phyloP scores from a whole-genome alignment of 2,888 invertebrate species.

The Noctua comes region DNA sequence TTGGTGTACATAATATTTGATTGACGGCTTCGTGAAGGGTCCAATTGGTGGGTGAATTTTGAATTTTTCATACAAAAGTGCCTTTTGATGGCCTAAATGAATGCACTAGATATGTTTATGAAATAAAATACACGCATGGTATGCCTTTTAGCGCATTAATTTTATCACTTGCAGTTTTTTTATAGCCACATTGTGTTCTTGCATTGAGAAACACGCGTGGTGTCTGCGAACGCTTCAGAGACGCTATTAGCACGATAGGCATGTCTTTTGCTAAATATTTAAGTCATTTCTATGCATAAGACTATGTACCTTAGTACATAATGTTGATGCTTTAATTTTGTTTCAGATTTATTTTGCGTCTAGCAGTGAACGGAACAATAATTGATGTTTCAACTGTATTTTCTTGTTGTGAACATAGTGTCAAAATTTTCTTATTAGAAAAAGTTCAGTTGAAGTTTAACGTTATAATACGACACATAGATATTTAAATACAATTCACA shows the following conservation, averaged over 20 bases:
- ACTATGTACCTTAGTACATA: too few species aligned
- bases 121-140: too few species aligned
- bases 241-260: too few species aligned
- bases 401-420: not conserved
- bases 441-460: not conserved
- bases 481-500: conserved; percentile 5
- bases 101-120: too few species aligned
- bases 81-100: too few species aligned
- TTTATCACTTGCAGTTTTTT: not conserved
- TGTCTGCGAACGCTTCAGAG: not conserved
- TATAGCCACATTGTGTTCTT: not conserved
- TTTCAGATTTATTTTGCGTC: too few species aligned
- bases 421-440: not conserved
- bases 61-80: too few species aligned
- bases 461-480: not conserved
- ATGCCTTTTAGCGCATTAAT: too few species aligned
- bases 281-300: not conserved
- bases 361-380: too few species aligned
- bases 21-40: too few species aligned
- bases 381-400: not conserved
- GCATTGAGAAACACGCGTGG: not conserved
- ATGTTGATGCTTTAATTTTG: not conserved
- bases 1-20: too few species aligned
- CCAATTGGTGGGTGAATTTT: too few species aligned
- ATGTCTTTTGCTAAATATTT: not conserved